Conservation (phyloP, 2,797 vertebrate species). For the Pteropus rufus region DNA sequence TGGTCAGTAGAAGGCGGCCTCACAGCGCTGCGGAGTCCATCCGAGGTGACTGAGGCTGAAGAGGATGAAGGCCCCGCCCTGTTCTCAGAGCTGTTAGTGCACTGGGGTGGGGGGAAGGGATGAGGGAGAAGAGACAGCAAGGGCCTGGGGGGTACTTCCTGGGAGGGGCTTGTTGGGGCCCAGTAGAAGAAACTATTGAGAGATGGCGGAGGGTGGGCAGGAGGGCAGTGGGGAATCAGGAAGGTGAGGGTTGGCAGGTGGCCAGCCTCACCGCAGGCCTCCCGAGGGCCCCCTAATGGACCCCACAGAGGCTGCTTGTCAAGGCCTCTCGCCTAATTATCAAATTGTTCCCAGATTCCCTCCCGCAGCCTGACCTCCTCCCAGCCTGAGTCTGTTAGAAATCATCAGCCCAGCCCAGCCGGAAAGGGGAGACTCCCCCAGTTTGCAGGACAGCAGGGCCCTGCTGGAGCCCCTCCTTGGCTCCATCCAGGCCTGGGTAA, state of each 20-base stretch:
- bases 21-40: not conserved
- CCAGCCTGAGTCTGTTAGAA: not conserved
- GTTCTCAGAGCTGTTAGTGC: not conserved
- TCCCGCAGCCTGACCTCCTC: slow-evolving; percentile 33
- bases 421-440: not conserved
- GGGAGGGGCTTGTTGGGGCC: not conserved
- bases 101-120: not conserved
- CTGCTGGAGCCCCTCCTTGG: not conserved
- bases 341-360: slow-evolving; percentile 79
- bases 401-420: slow-evolving; percentile 7
- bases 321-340: slow-evolving; percentile 72
- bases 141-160: too few relatives aligned
- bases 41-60: not conserved
- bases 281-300: not conserved
- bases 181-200: not conserved
- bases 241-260: slow-evolving; percentile 45
- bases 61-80: not conserved
- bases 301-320: slow-evolving; percentile 68
- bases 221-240: not conserved
- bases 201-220: not conserved
- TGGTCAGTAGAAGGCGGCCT: rapidly evolving
- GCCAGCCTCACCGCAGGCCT: slow-evolving; percentile 46
- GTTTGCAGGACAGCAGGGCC: not conserved
- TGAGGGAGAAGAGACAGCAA: too few relatives aligned
- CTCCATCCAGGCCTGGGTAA: not conserved